Conservation (phyloP, 2,113 vertebrate species). For the Tetrao urogallus region DNA sequence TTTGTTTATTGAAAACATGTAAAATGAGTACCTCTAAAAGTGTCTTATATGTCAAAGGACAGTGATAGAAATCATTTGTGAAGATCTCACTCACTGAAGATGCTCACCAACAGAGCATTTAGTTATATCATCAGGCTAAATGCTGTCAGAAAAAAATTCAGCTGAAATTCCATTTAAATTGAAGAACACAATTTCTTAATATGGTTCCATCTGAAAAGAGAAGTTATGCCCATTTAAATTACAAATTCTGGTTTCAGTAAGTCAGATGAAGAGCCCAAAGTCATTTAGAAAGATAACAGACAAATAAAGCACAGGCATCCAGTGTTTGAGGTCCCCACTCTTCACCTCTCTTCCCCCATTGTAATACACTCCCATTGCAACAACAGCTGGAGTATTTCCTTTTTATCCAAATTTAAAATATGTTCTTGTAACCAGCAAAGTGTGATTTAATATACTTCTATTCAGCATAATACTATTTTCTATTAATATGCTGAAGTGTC, state of each 20-base stretch:
- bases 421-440: background rate
- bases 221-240: background rate
- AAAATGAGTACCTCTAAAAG: background rate
- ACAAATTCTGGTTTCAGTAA: background rate
- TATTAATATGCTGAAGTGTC: background rate
- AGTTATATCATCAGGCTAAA: background rate
- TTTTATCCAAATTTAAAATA: constrained; percentile 2
- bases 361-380: background rate
- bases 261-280: background rate
- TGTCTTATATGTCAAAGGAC: background rate
- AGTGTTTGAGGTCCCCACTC: background rate
- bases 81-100: background rate
- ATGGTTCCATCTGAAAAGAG: background rate
- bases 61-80: background rate
- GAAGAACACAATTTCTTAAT: background rate
- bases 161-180: background rate
- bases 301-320: background rate
- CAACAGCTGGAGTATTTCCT: background rate
- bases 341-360: background rate
- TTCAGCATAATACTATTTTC: constrained; percentile 24
- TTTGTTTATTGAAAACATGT: background rate
- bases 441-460: background rate
- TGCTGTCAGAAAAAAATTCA: background rate
- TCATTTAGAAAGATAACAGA: background rate
- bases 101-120: no score